Evolutionary conservation across 2,888 invertebrate species (phyloP), one percentile per base, ranked within the genome.

Genomic region (Pegoplata infirma): DNA sequence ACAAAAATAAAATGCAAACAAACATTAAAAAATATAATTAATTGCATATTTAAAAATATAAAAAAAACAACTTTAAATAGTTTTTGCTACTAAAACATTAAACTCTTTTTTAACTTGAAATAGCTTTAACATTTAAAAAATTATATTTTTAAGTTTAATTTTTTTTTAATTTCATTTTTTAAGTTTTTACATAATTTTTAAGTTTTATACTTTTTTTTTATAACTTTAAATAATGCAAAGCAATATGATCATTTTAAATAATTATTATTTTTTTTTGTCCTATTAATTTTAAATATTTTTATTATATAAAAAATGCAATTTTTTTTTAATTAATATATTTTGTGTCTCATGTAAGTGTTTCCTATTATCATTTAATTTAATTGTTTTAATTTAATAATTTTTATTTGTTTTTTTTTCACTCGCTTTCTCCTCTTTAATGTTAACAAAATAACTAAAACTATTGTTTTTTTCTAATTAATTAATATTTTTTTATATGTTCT

Each of bases 401-500:
- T n/a, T n/a, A n/a, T n/a, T n/a, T n/a, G n/a, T 51, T 25, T 21
- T 63, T 58, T 32, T 47, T 8, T 49, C 55, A 17, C 19, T 12
- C 12, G 21, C 5, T 32, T 36, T 44, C 44, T 58, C 19, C 21
- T 4, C 55, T 56, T 74, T 79, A 75, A 78, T 69, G 75, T 47
- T 78, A 79, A 76, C 72, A 81, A 36, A 53, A 40, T 12, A 36
- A 21, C 19, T 44, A 59, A 46, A 58, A 67, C 19, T 59, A 25
- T 56, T 49, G n/a, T 64, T 66, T 66, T 55, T 6, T 58, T n/a
- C n/a, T n/a, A n/a, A 46, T 58, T 61, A 49, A n/a, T 21, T 17
- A 17, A 66, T 28, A 17, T 53, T n/a, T 72, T 36, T 66, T 63
- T 63, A 76, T 81, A 83, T 88, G 87, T 88, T 89, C 89, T 89